phyloP scores from a whole-genome alignment of 2,113 vertebrate species.

The Leptosomus discolor region DNA sequence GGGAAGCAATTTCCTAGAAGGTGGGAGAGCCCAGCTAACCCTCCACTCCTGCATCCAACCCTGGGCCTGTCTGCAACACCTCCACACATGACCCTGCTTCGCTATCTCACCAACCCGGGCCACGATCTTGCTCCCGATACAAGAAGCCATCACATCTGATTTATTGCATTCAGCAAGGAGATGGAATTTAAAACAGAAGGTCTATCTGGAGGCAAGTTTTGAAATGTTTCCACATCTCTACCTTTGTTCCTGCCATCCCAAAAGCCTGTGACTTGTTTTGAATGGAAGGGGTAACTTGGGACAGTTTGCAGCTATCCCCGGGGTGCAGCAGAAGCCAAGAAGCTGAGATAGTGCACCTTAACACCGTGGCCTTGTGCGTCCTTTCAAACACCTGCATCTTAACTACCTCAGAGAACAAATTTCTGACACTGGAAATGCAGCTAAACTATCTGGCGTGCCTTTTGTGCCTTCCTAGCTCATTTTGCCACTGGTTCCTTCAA shows the following conservation, averaged over 20 bases:
- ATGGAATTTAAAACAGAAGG: background rate
- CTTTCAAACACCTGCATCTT: background rate
- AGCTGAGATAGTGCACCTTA: background rate
- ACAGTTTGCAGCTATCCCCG: background rate
- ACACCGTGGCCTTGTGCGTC: background rate
- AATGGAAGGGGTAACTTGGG: background rate
- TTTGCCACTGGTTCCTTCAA: slow-evolving; percentile 30
- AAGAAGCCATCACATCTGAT: background rate
- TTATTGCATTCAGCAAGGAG: background rate
- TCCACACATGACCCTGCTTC: background rate
- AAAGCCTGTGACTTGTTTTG: background rate
- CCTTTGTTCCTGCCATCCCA: background rate
- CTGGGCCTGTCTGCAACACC: background rate
- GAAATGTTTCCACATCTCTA: background rate
- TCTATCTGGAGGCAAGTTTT: background rate
- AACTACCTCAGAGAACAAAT: background rate
- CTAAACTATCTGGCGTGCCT: background rate
- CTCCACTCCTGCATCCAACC: background rate
- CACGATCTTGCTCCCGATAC: background rate
- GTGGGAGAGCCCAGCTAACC: background rate
- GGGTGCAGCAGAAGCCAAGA: background rate
- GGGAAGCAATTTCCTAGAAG: background rate
- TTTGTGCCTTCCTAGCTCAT: background rate
- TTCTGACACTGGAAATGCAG: background rate
- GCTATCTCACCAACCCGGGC: background rate